phyloP scores from a whole-genome alignment of 2,113 vertebrate genomes.

The Electrona antarctica region DNA sequence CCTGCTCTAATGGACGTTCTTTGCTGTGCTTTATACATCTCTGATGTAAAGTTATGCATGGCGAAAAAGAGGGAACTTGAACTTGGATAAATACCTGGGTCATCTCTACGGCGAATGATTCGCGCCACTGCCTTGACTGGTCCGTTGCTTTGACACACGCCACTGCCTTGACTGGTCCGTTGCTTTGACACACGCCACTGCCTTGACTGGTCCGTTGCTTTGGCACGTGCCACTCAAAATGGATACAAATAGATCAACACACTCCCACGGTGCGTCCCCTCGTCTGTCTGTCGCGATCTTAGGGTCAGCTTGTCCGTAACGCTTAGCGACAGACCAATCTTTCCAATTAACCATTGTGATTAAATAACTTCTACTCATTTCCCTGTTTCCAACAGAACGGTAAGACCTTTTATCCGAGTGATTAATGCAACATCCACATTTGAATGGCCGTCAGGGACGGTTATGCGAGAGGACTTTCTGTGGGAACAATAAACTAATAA shows the following conservation, averaged over 20 bases:
- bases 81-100: slow-evolving; percentile 60
- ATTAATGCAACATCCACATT: slow-evolving; percentile 8
- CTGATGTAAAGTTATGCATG: no score
- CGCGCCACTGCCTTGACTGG: slow-evolving; percentile 48
- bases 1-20: no score
- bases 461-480: slow-evolving; percentile 33
- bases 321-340: no score
- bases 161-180: no score
- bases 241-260: slow-evolving; percentile 18
- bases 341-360: no score
- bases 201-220: no score
- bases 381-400: slow-evolving; percentile 13
- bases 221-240: slow-evolving; percentile 17
- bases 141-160: no score
- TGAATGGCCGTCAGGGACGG: slow-evolving; percentile 19
- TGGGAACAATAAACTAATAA: slow-evolving; percentile 40
- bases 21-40: no score
- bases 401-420: background rate
- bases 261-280: background rate
- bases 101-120: slow-evolving; percentile 56
- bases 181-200: no score
- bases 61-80: no score
- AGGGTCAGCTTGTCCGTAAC: no score
- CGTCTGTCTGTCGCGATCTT: no score
- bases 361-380: slow-evolving; percentile 12